Conservation (phyloP, 2,888 invertebrate genomes). For the Allophyes oxyacanthae region DNA sequence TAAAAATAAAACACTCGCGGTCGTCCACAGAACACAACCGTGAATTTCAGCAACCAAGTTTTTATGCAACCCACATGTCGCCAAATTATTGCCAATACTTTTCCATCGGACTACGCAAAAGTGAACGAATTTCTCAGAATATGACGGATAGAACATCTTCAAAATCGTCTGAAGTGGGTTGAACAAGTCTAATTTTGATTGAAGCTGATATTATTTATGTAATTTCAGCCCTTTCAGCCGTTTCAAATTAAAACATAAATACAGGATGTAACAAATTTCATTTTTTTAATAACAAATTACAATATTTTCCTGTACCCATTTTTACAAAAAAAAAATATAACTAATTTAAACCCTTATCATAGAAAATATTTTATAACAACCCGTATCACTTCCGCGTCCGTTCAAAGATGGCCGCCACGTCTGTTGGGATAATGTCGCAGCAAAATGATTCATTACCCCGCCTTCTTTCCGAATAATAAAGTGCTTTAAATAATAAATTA, state of each 20-base stretch:
- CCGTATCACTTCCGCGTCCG: slow-evolving; percentile 24
- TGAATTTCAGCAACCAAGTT: slow-evolving; percentile 22
- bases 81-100: slow-evolving; percentile 12
- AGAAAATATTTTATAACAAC: slow-evolving; percentile 26
- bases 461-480: slow-evolving; percentile 28
- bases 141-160: neutral
- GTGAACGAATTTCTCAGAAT: slow-evolving; percentile 1
- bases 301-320: too few species aligned
- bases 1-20: neutral
- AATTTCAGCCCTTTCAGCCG: too few species aligned
- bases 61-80: slow-evolving; percentile 27
- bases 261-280: too few species aligned
- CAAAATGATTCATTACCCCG: slow-evolving; percentile 31
- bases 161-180: neutral
- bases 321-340: too few species aligned
- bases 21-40: slow-evolving; percentile 3
- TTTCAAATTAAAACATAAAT: too few species aligned
- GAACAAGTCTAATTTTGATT: too few species aligned
- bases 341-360: too few species aligned
- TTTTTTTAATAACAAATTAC: too few species aligned
- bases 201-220: too few species aligned
- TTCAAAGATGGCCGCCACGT: slow-evolving; percentile 13
- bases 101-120: slow-evolving; percentile 13
- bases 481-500: slow-evolving; percentile 16
- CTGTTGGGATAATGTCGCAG: slow-evolving; percentile 11